phyloP scores from a whole-genome alignment of 2,797 vertebrate species.

The Eospalax fontanierii region DNA sequence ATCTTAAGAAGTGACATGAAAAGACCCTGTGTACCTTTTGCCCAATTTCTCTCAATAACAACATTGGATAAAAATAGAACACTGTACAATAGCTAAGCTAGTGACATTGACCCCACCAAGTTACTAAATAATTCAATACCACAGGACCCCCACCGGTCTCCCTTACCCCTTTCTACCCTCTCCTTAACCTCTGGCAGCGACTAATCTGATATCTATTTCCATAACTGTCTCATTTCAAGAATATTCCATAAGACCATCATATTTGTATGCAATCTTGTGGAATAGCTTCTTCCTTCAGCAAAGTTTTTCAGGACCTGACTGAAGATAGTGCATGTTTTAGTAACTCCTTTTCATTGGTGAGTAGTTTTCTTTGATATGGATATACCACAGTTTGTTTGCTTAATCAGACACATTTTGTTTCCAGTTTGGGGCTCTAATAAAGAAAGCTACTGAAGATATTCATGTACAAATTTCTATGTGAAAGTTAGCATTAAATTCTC shows the following conservation, averaged over 20 bases:
- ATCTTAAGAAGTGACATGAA: conserved; percentile 15
- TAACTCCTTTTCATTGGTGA: conserved; percentile 58
- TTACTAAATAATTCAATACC: not conserved
- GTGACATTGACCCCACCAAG: conserved; percentile 23
- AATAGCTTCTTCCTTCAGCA: conserved; percentile 42
- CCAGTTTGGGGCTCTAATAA: conserved; percentile 30
- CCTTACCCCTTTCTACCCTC: not conserved
- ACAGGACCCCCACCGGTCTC: conserved; percentile 4
- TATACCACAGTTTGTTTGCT: conserved; percentile 39
- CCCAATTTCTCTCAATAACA: conserved; percentile 39
- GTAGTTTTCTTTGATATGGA: conserved; percentile 51
- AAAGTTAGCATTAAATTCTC: conserved; percentile 53
- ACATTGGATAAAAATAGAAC: conserved; percentile 17
- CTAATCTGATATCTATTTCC: conserved; percentile 37
- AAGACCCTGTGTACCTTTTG: not conserved
- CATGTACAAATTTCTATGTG: conserved; percentile 24
- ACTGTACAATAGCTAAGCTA: not conserved
- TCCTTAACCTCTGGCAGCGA: conserved; percentile 19
- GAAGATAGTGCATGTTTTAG: not conserved
- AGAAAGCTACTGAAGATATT: conserved; percentile 64
- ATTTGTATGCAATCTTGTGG: not conserved
- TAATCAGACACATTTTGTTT: conserved; percentile 45
- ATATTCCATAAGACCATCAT: not conserved
- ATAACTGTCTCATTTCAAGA: conserved; percentile 43
- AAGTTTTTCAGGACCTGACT: conserved; percentile 20